These are phyloP conservation scores for Ascaphus truei DNA, from an alignment of 2,113 vertebrate species.

Conservation along the genomic window DNA sequence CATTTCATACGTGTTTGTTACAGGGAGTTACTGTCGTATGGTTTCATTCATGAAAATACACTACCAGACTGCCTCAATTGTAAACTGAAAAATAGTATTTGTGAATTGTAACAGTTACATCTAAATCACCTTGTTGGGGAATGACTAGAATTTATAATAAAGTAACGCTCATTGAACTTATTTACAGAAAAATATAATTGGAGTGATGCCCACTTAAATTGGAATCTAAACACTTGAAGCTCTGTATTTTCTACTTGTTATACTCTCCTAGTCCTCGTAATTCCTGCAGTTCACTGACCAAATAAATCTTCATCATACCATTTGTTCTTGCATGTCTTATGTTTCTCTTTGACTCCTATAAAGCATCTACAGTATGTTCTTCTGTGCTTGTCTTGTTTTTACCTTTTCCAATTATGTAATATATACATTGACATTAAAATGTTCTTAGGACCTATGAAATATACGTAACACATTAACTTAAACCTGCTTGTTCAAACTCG, in stretches of 20 bases:
- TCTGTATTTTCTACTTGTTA: neutral
- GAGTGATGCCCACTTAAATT: neutral
- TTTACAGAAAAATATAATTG: neutral
- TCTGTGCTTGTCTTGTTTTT: neutral
- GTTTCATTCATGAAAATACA: too few relatives aligned
- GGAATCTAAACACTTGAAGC: neutral
- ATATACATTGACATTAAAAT: neutral
- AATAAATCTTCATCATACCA: neutral
- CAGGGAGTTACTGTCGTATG: too few relatives aligned
- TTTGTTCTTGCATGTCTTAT: too few relatives aligned
- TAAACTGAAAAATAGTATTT: too few relatives aligned
- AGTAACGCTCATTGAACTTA: too few relatives aligned
- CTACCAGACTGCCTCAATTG: too few relatives aligned
- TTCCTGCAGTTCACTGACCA: neutral
- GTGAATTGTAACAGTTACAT: too few relatives aligned
- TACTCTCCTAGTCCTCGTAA: neutral
- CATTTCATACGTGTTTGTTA: too few relatives aligned
- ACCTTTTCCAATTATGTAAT: neutral
- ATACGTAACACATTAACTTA: neutral
- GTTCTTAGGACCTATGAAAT: neutral
- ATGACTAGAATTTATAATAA: too few relatives aligned
- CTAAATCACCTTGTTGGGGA: too few relatives aligned
- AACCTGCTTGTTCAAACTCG: slow-evolving; percentile 6
- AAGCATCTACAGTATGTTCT: too few relatives aligned
- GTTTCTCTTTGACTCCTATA: too few relatives aligned